Base-by-base conservation (phyloP, 2,888 invertebrate species). In the Falcaria lacertinaria region DNA sequence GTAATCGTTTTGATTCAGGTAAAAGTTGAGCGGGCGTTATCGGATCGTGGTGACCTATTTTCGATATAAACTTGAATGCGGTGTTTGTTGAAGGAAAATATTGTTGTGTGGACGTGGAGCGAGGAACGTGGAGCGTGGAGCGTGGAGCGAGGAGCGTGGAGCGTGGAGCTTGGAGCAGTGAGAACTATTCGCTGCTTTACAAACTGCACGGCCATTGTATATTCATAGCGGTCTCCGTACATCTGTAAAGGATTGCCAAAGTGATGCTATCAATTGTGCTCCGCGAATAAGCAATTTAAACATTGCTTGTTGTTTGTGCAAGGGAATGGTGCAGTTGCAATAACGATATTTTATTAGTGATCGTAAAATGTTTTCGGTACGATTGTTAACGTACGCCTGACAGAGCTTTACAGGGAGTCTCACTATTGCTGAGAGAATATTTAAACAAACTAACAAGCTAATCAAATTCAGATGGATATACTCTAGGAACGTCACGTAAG, bases 41-140 rank as follows among this genome's bases (percentile, higher is more conserved):
- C 22, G 37, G 22, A 14, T 25, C 37, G 25, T 15, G 13, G 37
- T 37, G 37, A 37, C 37, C 37, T 22, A 37, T 37, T 37, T 37
- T 37, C 37, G 15, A 37, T 37, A 37, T 22, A 19, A 15, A 37
- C 14, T 37, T 19, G 22, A 37, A 22, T 37, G 22, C 37, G 8
- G 22, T 37, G 25, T 37, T 37, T 37, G 37, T 22, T 2, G 14
- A 22, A 37, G 37, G 15, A 37, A 25, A 25, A 37, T 37, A 37
- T 37, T 15, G 36, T 14, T 19, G 28, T n/a, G n/a, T n/a, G n/a
- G n/a, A n/a, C n/a, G n/a, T n/a, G n/a, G n/a, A n/a, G n/a, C n/a
- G n/a, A n/a, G n/a, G n/a, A n/a, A n/a, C n/a, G n/a, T 28, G 35
- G 14, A 22, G 15, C 22, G n/a, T n/a, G n/a, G n/a, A n/a, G 37